These are phyloP conservation scores for Loxodonta africana DNA, from an alignment of 2,113 vertebrate species.

Conservation along the genomic window DNA sequence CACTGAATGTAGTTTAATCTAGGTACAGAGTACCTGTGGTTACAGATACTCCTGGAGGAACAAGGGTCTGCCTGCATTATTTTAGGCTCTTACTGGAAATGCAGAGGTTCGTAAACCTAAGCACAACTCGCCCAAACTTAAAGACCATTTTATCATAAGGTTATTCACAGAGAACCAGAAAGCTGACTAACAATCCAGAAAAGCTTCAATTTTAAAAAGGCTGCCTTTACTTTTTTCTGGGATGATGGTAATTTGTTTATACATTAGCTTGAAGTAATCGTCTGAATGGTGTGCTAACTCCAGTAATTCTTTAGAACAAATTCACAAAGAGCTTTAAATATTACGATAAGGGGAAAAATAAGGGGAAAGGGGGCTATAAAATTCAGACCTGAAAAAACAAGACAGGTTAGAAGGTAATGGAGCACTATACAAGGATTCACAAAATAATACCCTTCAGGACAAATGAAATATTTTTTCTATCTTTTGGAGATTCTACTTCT, in stretches of 20 bases:
- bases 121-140: not conserved
- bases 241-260: not conserved
- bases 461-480: constrained; percentile 3
- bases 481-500: not conserved
- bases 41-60: not conserved
- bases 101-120: not conserved
- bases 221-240: not conserved
- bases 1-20: not conserved
- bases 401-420: not conserved
- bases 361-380: not conserved
- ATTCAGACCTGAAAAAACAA: constrained; percentile 17
- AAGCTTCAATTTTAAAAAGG: not conserved
- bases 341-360: not conserved
- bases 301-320: constrained; percentile 3
- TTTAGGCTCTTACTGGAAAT: constrained; percentile 13
- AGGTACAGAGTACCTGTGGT: not conserved
- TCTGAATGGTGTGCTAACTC: constrained; percentile 9
- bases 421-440: not conserved
- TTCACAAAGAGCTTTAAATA: constrained; percentile 37
- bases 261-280: not conserved
- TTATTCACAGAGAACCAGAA: not conserved
- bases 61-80: not conserved
- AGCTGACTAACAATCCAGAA: not conserved
- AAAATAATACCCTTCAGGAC: not conserved
- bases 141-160: not conserved